Evolutionary conservation across 2,113 vertebrate species (phyloP), one percentile per base, ranked within the genome.

Genomic region (Neogobius melanostomus): DNA sequence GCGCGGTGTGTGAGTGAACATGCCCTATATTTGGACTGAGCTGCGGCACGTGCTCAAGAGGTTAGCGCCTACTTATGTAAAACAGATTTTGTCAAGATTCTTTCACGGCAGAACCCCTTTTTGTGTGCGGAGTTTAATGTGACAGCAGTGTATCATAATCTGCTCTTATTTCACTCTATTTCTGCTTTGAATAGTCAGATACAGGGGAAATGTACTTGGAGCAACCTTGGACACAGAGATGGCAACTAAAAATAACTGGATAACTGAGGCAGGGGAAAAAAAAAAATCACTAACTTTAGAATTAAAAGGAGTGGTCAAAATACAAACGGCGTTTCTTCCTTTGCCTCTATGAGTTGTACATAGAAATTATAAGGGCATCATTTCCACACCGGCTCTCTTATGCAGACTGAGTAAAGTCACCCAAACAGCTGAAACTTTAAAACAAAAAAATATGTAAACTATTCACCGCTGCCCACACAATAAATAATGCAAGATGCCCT

Each of bases 11-110:
- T 63, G 59, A 54, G 68, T 36, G 73, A 89, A 66, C 21, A 56
- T 53, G 82, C 79, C 87, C 87, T 89, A 88, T 83, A 89, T 90
- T 87, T 90, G 88, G 85, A 87, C 70, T 72, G 83, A 82, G 80
- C 79, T 6, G 71, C 80, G 85, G 71, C 87, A 85, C 75, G 75
- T 86, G 90, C 82, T 82, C 56, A 65, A 66, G 56, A 82, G 85
- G 86, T 87, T 74, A 79, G 86, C 83, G 77, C 86, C 90, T 72
- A 89, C 88, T 77, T 46, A 83, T 62, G 73, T 73, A 85, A 82
- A 83, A 76, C 79, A 76, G 69, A 81, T 75, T 72, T 66, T 44
- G 74, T 80, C 66, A 71, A 64, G 75, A 84, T 83, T 80, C 64
- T 76, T n/a, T 21, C 47, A n/a, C 21, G 67, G 70, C 60, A 21